Conservation (phyloP, 2,797 vertebrate genomes). For the Silurus lanzhouensis region DNA sequence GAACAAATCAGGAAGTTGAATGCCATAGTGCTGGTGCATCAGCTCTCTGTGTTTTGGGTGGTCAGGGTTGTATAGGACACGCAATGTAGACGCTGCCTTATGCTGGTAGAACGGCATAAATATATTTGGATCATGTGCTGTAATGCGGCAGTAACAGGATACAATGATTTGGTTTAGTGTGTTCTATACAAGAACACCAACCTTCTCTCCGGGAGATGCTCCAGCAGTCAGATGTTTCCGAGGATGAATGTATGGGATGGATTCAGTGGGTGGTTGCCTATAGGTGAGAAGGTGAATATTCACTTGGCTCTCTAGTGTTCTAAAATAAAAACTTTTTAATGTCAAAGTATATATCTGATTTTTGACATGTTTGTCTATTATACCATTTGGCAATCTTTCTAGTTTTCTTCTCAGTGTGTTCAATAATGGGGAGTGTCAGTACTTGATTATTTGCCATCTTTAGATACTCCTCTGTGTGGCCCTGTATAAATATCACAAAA, state of each 20-base stretch:
- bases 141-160: background rate
- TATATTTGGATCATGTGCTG: slow-evolving; percentile 5
- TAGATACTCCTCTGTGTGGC: slow-evolving; percentile 72
- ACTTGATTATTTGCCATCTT: slow-evolving; percentile 69
- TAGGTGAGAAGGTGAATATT: background rate
- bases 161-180: background rate
- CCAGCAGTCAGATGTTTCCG: slow-evolving; percentile 41
- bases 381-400: slow-evolving; percentile 68
- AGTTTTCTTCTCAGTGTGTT: slow-evolving; percentile 58
- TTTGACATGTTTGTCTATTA: slow-evolving; percentile 22
- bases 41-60: slow-evolving; percentile 67
- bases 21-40: slow-evolving; percentile 69
- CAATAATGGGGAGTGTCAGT: slow-evolving; percentile 70
- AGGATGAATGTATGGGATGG: slow-evolving; percentile 54
- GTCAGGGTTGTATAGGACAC: slow-evolving; percentile 71
- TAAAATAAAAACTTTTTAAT: slow-evolving; percentile 7
- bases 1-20: slow-evolving; percentile 74
- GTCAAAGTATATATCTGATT: background rate
- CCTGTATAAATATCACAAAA: slow-evolving; percentile 55
- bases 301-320: background rate
- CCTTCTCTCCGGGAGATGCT: slow-evolving; percentile 64
- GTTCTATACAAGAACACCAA: slow-evolving; percentile 40
- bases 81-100: slow-evolving; percentile 72
- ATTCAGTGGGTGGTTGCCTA: slow-evolving; percentile 65
- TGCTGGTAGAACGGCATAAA: slow-evolving; percentile 69